A percentile compares a stretch with the other conserved stretches of the same genome.
Evolutionary conservation across 2,797 vertebrate species (phyloP).

Genomic region (Gorsachius magnificus): DNA sequence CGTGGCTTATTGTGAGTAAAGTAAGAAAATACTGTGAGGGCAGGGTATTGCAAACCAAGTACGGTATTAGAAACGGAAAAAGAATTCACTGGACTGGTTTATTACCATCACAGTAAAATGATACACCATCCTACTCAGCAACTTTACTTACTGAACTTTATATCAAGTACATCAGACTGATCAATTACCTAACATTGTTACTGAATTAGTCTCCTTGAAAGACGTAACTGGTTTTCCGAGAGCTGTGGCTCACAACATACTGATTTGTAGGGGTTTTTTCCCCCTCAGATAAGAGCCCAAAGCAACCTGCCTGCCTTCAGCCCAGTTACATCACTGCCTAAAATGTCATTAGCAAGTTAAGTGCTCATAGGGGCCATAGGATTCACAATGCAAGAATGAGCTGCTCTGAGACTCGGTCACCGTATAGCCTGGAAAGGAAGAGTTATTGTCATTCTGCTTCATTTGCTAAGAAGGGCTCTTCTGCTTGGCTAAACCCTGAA

Average conservation of each 20-base stretch:
- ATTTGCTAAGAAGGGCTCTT: not conserved
- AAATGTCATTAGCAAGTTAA: not conserved
- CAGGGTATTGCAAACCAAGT: not conserved
- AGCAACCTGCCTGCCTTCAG: not conserved
- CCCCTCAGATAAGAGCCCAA: not conserved
- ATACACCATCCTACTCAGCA: not conserved
- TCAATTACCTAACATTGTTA: not conserved
- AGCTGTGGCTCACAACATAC: not conserved
- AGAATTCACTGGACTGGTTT: not conserved
- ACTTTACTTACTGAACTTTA: not conserved
- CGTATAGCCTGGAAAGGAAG: not conserved
- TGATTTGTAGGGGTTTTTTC: not conserved
- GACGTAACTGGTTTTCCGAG: not conserved
- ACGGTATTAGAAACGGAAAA: not conserved
- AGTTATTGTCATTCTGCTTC: not conserved
- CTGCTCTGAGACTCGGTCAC: not conserved
- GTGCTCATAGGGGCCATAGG: not conserved
- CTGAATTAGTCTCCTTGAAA: not conserved
- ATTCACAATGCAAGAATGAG: not conserved
- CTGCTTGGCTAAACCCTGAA: not conserved
- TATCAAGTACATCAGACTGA: not conserved
- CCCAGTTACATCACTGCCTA: not conserved
- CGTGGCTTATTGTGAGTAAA: not conserved
- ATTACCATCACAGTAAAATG: not conserved
- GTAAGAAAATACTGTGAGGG: not conserved